phyloP scores from a whole-genome alignment of 2,888 invertebrate genomes.

The Andrena dorsata region DNA sequence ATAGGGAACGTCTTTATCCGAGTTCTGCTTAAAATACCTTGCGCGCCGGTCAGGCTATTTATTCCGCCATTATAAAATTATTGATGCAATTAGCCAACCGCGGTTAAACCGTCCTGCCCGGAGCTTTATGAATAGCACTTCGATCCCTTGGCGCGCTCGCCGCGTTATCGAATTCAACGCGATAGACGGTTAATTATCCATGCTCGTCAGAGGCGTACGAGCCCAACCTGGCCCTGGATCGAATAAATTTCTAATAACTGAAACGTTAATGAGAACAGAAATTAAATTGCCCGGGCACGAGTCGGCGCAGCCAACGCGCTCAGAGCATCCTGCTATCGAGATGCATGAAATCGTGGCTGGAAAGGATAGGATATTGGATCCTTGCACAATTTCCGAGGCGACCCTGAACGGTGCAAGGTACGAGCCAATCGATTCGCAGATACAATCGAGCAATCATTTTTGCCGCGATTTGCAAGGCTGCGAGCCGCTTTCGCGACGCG shows the following conservation, averaged over 20 bases:
- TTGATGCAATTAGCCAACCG: conserved; percentile 46
- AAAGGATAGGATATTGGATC: not conserved
- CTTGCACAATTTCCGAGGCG: conserved; percentile 18
- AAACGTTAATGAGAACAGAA: conserved; percentile 18
- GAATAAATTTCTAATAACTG: conserved; percentile 16
- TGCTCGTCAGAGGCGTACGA: not conserved
- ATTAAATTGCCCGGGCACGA: conserved; percentile 19
- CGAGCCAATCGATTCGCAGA: conserved; percentile 64
- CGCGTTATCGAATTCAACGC: conserved; percentile 17
- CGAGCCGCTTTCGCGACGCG: conserved; percentile 40
- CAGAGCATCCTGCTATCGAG: not conserved
- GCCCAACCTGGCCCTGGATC: not conserved
- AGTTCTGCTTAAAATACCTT: not conserved
- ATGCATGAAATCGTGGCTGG: conserved; percentile 1
- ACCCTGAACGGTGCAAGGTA: conserved; percentile 39
- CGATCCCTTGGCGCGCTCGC: not conserved
- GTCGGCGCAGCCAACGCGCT: not conserved
- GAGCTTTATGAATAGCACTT: conserved; percentile 22
- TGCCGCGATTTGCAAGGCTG: conserved; percentile 65
- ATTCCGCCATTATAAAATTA: conserved; percentile 23
- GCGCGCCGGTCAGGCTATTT: not conserved
- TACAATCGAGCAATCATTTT: conserved; percentile 65
- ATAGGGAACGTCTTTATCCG: conserved; percentile 18
- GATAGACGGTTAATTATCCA: conserved; percentile 45
- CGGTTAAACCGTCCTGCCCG: conserved; percentile 1